A percentile compares a stretch with the other conserved stretches of the same genome.
Conservation (phyloP, 2,888 invertebrate genomes). For the Trileptium ribeirensis region DNA sequence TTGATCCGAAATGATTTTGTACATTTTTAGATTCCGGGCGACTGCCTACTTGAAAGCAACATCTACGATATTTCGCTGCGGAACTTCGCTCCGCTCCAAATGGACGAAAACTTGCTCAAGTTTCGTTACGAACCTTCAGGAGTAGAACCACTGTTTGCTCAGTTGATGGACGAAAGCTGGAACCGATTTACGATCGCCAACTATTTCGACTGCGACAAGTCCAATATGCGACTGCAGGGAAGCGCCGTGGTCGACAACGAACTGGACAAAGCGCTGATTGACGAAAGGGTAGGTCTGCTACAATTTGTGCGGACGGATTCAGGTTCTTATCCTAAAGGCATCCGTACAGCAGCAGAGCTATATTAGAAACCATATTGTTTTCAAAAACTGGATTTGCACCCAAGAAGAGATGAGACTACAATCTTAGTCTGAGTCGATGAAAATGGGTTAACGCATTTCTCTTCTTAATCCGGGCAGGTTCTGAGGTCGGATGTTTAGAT, state of each 20-base stretch:
- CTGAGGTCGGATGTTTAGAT: too few relatives aligned
- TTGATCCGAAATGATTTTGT: too few relatives aligned
- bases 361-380: too few relatives aligned
- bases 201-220: slow-evolving; percentile 35
- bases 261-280: slow-evolving; percentile 38
- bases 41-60: slow-evolving; percentile 34
- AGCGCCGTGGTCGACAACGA: slow-evolving; percentile 40
- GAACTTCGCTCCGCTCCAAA: slow-evolving; percentile 15
- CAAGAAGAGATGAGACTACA: too few relatives aligned
- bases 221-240: slow-evolving; percentile 35
- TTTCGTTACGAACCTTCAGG: slow-evolving; percentile 13
- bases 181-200: slow-evolving; percentile 35
- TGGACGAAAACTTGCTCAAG: slow-evolving; percentile 6
- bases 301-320: too few relatives aligned
- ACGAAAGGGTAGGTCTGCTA: too few relatives aligned
- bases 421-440: too few relatives aligned
- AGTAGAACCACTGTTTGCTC: slow-evolving; percentile 33
- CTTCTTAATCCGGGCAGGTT: too few relatives aligned
- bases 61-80: slow-evolving; percentile 38
- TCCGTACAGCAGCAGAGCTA: too few relatives aligned
- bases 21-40: slow-evolving; percentile 34
- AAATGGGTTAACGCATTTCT: too few relatives aligned
- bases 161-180: slow-evolving; percentile 39
- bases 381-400: too few relatives aligned
- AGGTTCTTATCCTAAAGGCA: too few relatives aligned